Percentiles rank a stretch among this genome's conserved stretches.
These are phyloP conservation scores for Datnioides undecimradiatus DNA, from an alignment of 2,113 vertebrate genomes.

Conservation along the genomic window DNA sequence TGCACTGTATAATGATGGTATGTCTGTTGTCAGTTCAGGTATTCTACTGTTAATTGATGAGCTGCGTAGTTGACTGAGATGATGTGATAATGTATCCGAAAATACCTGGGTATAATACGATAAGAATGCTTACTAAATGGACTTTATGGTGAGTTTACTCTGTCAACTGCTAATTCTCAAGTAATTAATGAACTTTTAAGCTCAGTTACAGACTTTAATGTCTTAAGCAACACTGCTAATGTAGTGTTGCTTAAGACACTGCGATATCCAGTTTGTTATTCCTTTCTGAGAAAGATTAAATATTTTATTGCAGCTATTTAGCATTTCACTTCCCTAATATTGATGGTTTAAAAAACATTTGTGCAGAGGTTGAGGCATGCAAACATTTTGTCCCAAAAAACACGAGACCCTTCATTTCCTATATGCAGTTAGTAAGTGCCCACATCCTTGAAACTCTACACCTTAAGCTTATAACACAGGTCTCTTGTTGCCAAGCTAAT, in stretches of 20 bases:
- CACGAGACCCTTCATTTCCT: neutral
- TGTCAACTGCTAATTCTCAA: neutral
- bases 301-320: neutral
- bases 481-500: neutral
- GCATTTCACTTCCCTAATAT: neutral
- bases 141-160: neutral
- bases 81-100: neutral
- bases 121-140: neutral
- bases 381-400: neutral
- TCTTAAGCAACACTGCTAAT: too few relatives aligned
- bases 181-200: neutral
- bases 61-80: neutral
- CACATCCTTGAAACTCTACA: neutral
- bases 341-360: neutral
- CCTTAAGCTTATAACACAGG: neutral
- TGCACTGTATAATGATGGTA: conserved; percentile 17
- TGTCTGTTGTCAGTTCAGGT: conserved; percentile 28
- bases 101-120: neutral
- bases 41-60: conserved; percentile 7
- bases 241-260: neutral
- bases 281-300: neutral
- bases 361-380: too few relatives aligned
- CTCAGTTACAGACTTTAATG: neutral
- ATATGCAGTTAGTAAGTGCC: neutral
- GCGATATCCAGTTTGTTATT: neutral